phyloP scores from a whole-genome alignment of 2,113 vertebrate species.

The Nothoprocta perdicaria region DNA sequence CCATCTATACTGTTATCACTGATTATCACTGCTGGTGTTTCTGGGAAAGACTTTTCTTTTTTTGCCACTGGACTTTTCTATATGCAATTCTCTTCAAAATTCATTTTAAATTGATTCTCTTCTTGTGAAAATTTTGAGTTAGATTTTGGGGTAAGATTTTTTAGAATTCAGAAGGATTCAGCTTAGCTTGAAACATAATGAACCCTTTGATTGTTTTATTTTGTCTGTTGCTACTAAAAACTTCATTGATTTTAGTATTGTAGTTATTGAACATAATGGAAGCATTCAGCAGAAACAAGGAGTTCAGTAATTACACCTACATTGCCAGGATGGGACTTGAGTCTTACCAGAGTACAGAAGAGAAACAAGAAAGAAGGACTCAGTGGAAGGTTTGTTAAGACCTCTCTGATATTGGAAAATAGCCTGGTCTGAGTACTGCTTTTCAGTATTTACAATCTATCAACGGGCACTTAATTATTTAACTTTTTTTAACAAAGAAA shows the following conservation, averaged over 20 bases:
- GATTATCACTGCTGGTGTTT: not conserved
- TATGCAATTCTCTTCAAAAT: not conserved
- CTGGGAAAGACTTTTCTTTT: not conserved
- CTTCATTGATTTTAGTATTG: not conserved
- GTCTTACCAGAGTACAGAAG: not conserved
- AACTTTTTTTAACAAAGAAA: constrained; percentile 6
- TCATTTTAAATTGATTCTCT: not conserved
- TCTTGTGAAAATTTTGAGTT: not conserved
- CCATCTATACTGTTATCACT: not conserved
- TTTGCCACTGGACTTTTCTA: not conserved
- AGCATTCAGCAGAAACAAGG: not conserved
- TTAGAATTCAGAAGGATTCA: not conserved
- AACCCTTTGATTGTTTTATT: not conserved
- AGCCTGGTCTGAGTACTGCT: not conserved
- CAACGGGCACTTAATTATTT: constrained; percentile 9
- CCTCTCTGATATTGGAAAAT: not conserved
- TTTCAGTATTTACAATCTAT: constrained; percentile 49
- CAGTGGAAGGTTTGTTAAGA: not conserved
- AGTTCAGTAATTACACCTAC: not conserved
- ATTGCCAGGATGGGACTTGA: not conserved
- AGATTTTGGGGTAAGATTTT: not conserved
- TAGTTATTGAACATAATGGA: not conserved
- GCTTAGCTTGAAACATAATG: not conserved
- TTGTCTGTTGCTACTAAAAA: not conserved
- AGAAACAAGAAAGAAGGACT: not conserved